Percentiles rank a stretch among this genome's conserved stretches.
Conservation (phyloP, 2,888 invertebrate genomes). For the Agrochola lota region DNA sequence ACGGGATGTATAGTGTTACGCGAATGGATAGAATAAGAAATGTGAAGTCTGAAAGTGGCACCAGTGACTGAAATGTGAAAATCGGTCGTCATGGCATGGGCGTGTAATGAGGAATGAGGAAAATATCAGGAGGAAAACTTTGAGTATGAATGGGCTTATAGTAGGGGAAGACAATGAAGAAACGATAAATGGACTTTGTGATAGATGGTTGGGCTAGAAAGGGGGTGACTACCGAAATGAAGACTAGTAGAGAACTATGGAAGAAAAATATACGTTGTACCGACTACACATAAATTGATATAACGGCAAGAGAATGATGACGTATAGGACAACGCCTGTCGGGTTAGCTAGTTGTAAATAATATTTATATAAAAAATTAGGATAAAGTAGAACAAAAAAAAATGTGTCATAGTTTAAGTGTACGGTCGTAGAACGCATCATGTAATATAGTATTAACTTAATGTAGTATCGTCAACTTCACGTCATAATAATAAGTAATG, state of each 20-base stretch:
- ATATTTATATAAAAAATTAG: not conserved
- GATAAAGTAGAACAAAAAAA: not conserved
- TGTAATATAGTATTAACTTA: not conserved
- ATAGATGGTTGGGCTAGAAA: not conserved
- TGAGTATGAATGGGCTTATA: not conserved
- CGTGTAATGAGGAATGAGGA: not conserved
- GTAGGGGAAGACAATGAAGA: not conserved
- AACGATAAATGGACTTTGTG: not conserved
- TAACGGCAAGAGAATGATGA: no score
- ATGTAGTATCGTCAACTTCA: slow-evolving; percentile 29
- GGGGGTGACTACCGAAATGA: not conserved
- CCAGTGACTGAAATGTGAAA: not conserved
- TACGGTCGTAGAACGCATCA: slow-evolving; percentile 1
- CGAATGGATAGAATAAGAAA: not conserved
- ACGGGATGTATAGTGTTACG: not conserved
- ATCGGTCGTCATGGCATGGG: not conserved
- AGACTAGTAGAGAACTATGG: no score
- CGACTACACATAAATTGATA: not conserved
- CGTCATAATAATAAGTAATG: slow-evolving; percentile 13
- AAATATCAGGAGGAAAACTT: not conserved
- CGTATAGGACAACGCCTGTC: not conserved
- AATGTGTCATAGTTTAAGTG: no score
- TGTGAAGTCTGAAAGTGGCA: not conserved
- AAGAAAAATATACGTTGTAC: not conserved
- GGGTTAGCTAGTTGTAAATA: not conserved